Evolutionary conservation across 2,888 invertebrate species (phyloP).

Genomic region (Cheiracanthium punctorium): DNA sequence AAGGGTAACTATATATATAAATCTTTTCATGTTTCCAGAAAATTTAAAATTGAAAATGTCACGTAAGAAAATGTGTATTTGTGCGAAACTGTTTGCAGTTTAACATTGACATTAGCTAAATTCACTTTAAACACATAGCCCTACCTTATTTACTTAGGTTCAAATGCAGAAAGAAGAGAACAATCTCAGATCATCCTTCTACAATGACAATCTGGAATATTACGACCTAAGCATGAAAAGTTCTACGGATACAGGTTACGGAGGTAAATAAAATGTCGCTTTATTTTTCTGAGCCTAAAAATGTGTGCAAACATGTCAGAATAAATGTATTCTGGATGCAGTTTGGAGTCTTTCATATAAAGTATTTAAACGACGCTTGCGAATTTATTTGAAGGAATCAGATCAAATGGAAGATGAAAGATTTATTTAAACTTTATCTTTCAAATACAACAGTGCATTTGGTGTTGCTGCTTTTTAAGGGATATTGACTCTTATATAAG

Average conservation of each 20-base stretch:
- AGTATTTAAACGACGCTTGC: no score
- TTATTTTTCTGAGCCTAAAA: not conserved
- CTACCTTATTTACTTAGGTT: conserved; percentile 16
- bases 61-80: not conserved
- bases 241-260: conserved; percentile 22
- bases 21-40: not conserved
- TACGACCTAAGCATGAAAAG: conserved; percentile 2
- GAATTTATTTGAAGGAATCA: no score
- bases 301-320: not conserved
- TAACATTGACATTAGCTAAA: not conserved
- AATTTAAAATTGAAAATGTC: not conserved
- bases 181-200: not conserved
- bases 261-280: conserved; percentile 19
- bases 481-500: no score
- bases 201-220: not conserved
- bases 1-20: conserved; percentile 63
- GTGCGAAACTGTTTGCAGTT: not conserved
- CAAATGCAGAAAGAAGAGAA: conserved; percentile 15
- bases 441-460: no score
- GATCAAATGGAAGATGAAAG: no score
- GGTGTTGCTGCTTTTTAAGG: no score
- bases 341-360: no score
- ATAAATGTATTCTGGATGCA: no score
- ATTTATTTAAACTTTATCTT: no score
- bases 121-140: not conserved